Conservation (phyloP, 2,113 vertebrate species). For the Corythornis cristatus region DNA sequence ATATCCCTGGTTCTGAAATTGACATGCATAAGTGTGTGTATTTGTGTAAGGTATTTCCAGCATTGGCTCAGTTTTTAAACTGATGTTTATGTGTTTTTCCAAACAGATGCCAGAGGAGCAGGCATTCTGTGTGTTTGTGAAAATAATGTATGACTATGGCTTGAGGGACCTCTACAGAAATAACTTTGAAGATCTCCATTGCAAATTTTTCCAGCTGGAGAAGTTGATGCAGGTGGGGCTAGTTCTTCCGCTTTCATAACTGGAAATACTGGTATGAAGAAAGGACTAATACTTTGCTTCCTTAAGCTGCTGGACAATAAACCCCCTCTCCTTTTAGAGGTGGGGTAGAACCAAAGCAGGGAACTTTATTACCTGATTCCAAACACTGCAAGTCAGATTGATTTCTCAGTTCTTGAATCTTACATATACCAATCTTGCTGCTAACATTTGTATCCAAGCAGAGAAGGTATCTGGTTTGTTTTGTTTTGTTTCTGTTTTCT, state of each 20-base stretch:
- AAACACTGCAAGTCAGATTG: neutral
- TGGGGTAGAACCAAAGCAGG: neutral
- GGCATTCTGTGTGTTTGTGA: constrained; percentile 96
- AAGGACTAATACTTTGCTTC: neutral
- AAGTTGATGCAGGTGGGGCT: constrained; percentile 89
- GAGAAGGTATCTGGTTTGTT: neutral
- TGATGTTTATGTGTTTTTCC: constrained; percentile 18
- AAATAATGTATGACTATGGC: constrained; percentile 96
- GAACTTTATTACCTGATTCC: neutral
- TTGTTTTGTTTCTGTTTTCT: neutral
- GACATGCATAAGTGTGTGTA: neutral
- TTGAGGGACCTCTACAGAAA: constrained; percentile 95
- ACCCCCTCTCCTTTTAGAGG: neutral
- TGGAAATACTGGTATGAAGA: neutral
- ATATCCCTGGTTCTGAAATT: neutral
- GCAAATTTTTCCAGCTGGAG: constrained; percentile 98
- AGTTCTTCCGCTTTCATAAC: neutral
- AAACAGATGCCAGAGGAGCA: constrained; percentile 98
- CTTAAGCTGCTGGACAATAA: neutral
- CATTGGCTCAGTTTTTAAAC: neutral
- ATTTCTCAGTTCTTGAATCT: neutral
- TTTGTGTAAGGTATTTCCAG: neutral
- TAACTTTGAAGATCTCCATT: constrained; percentile 98
- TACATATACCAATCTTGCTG: neutral
- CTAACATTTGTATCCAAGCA: neutral